phyloP scores from a whole-genome alignment of 2,797 vertebrate genomes.

The Molossus molossus region DNA sequence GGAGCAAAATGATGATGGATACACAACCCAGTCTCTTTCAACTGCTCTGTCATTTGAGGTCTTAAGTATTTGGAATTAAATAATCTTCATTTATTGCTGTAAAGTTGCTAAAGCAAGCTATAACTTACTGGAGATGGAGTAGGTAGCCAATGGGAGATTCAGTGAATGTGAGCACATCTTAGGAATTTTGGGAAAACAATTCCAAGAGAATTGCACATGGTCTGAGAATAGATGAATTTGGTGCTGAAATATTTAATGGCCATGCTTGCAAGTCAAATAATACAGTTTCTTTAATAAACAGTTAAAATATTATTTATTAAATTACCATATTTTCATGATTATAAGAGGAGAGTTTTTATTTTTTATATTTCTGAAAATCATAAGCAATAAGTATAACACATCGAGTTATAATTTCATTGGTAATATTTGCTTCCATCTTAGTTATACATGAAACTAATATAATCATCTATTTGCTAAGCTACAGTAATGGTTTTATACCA shows the following conservation, averaged over 20 bases:
- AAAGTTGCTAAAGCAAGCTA: not conserved
- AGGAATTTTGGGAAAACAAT: not conserved
- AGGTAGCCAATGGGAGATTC: not conserved
- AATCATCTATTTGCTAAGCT: not conserved
- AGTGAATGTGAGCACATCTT: constrained; percentile 5
- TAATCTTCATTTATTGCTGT: constrained; percentile 35
- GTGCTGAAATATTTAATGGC: not conserved
- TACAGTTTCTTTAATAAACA: not conserved
- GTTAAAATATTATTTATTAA: not conserved
- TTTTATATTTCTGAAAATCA: not conserved
- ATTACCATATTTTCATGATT: not conserved
- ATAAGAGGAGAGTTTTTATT: not conserved
- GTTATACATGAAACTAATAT: not conserved
- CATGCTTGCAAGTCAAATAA: not conserved
- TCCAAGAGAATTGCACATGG: not conserved
- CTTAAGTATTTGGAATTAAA: constrained; percentile 41
- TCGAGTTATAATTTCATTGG: not conserved
- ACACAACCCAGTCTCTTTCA: not conserved
- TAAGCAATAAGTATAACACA: not conserved
- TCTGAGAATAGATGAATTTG: not conserved
- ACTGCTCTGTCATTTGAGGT: constrained; percentile 6
- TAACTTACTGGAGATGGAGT: constrained; percentile 26
- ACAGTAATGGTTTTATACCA: not conserved
- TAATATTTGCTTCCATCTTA: not conserved
- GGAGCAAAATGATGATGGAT: constrained; percentile 23